A percentile compares a stretch with the other conserved stretches of the same genome.
These are phyloP conservation scores for Oligia latruncula DNA, from an alignment of 2,888 invertebrate species.

Conservation along the genomic window DNA sequence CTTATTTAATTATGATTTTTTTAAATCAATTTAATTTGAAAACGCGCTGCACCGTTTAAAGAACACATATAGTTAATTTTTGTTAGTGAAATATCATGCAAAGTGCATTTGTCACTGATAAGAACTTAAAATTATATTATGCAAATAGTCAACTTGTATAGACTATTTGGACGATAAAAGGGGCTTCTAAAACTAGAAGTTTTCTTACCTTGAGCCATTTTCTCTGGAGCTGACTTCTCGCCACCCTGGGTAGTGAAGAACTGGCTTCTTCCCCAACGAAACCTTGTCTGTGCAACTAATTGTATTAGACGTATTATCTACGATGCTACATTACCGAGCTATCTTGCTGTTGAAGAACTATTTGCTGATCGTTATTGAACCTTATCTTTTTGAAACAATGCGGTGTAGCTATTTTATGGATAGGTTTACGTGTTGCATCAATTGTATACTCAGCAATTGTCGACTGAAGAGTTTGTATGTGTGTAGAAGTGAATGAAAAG, in stretches of 20 bases:
- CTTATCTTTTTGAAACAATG: conserved; percentile 11
- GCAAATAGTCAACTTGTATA: neutral
- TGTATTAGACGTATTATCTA: conserved; percentile 76
- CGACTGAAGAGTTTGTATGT: conserved; percentile 12
- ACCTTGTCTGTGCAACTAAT: conserved; percentile 74
- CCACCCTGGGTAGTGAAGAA: conserved; percentile 62
- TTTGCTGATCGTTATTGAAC: conserved; percentile 11
- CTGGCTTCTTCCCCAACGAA: conserved; percentile 71
- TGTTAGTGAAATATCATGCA: neutral
- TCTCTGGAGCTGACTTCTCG: conserved; percentile 37
- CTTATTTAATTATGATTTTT: neutral
- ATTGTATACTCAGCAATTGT: conserved; percentile 36
- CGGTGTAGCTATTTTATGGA: neutral
- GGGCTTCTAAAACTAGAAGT: neutral
- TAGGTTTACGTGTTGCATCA: neutral
- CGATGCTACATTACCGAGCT: conserved; percentile 15
- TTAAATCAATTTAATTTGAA: neutral
- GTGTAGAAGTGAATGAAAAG: conserved; percentile 5
- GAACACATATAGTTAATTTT: neutral
- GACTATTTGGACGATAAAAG: neutral
- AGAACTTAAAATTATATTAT: neutral
- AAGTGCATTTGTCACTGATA: neutral
- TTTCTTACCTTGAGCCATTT: conserved; percentile 62
- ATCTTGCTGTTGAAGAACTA: neutral
- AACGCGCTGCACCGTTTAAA: neutral